These are phyloP conservation scores for Trachelus tabidus DNA, from an alignment of 2,888 invertebrate genomes.

Conservation along the genomic window DNA sequence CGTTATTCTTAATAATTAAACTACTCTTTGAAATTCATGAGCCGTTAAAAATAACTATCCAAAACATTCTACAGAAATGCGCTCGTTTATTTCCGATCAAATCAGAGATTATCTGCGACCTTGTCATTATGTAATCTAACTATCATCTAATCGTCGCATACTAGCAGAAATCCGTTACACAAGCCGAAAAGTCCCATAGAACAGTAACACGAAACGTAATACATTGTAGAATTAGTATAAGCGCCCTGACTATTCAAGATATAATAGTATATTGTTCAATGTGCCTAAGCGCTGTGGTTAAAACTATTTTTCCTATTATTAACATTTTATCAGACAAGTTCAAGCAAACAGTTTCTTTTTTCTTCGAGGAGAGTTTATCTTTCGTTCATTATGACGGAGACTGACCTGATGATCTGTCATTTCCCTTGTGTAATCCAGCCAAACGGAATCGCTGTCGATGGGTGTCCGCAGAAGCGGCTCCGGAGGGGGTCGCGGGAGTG, in stretches of 20 bases:
- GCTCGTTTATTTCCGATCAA: too few relatives aligned
- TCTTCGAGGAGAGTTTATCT: not conserved
- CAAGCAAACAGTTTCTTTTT: not conserved
- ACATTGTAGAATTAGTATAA: not conserved
- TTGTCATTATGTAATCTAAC: not conserved
- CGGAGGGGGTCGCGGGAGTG: slow-evolving; percentile 65
- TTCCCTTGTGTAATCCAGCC: not conserved
- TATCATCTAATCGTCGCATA: not conserved
- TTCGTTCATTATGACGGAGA: not conserved
- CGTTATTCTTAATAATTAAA: not conserved
- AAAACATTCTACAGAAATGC: not conserved
- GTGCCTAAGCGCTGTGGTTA: not conserved
- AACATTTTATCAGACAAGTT: not conserved
- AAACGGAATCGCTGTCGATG: slow-evolving; percentile 35
- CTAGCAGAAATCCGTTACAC: too few relatives aligned
- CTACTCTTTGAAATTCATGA: not conserved
- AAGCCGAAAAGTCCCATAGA: too few relatives aligned
- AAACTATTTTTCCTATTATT: not conserved
- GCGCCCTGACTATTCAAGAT: not conserved
- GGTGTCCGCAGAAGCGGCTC: slow-evolving; percentile 67
- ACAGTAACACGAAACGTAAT: not conserved
- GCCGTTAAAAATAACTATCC: not conserved
- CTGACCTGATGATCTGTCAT: not conserved
- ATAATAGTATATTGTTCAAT: not conserved
- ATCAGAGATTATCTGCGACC: not conserved